These are phyloP conservation scores for Manacus vitellinus DNA, from an alignment of 2,113 vertebrate species.

Conservation along the genomic window DNA sequence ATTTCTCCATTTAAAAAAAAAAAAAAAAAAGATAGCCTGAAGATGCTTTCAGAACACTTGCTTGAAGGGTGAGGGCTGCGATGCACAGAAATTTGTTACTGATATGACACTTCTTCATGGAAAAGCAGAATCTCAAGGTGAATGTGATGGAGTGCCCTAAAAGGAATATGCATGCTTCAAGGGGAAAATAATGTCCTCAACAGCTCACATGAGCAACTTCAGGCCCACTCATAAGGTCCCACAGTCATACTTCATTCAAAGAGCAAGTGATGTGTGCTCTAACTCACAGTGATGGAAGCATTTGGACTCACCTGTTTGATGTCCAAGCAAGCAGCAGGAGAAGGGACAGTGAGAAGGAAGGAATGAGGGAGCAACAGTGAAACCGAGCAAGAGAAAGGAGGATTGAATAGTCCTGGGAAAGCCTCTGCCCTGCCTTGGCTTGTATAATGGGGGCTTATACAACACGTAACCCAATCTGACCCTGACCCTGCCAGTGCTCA, in stretches of 20 bases:
- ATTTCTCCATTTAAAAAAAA: neutral
- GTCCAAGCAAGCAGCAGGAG: neutral
- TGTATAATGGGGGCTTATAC: constrained; percentile 46
- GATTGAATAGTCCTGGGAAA: constrained; percentile 31
- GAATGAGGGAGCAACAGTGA: neutral
- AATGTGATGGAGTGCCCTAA: neutral
- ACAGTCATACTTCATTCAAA: neutral
- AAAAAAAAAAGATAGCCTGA: neutral
- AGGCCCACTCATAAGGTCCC: neutral
- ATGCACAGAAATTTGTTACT: neutral
- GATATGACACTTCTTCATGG: neutral
- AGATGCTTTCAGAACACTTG: neutral
- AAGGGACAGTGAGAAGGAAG: neutral
- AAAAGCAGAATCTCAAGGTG: neutral
- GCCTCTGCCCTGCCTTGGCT: constrained; percentile 23
- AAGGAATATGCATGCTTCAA: neutral
- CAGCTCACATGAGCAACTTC: neutral
- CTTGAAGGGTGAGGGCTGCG: neutral
- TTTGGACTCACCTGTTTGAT: neutral
- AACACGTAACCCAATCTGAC: constrained; percentile 58
- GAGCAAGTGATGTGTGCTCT: neutral
- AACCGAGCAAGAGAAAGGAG: neutral
- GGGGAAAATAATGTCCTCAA: neutral
- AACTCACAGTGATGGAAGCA: accelerated
- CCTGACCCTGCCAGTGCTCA: constrained; percentile 49